These are phyloP conservation scores for Tachina fera DNA, from an alignment of 2,888 invertebrate genomes.

Conservation along the genomic window DNA sequence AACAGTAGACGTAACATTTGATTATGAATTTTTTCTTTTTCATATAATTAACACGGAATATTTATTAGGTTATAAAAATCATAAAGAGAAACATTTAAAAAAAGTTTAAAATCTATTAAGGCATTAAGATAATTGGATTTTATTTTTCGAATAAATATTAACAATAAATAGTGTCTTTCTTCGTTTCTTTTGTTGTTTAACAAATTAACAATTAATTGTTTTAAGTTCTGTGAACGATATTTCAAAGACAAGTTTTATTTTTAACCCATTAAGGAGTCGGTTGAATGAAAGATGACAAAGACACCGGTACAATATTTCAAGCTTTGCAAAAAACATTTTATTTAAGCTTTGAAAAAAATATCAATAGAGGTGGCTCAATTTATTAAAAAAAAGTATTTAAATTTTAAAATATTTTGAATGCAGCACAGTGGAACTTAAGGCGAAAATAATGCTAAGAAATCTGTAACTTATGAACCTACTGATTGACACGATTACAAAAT, in stretches of 20 bases:
- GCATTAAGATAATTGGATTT: neutral
- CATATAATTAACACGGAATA: neutral
- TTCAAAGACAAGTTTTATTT: neutral
- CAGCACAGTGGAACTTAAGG: too few relatives aligned
- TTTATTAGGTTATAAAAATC: neutral
- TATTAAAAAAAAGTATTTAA: too few relatives aligned
- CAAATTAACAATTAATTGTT: neutral
- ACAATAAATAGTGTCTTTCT: neutral
- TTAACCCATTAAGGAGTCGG: too few relatives aligned
- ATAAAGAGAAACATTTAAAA: neutral
- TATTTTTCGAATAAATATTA: neutral
- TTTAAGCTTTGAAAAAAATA: too few relatives aligned
- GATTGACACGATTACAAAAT: too few relatives aligned
- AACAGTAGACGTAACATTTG: neutral
- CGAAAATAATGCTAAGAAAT: too few relatives aligned
- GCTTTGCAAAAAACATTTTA: too few relatives aligned
- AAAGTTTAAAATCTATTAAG: neutral
- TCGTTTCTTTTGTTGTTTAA: neutral
- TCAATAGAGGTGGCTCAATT: too few relatives aligned
- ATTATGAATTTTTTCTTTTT: neutral
- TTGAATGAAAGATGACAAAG: too few relatives aligned
- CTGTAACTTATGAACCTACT: too few relatives aligned
- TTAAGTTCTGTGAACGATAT: neutral
- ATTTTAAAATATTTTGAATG: too few relatives aligned
- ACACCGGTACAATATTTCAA: too few relatives aligned